These are phyloP conservation scores for Heteropelma amictum DNA, from an alignment of 2,888 invertebrate species.

Conservation along the genomic window DNA sequence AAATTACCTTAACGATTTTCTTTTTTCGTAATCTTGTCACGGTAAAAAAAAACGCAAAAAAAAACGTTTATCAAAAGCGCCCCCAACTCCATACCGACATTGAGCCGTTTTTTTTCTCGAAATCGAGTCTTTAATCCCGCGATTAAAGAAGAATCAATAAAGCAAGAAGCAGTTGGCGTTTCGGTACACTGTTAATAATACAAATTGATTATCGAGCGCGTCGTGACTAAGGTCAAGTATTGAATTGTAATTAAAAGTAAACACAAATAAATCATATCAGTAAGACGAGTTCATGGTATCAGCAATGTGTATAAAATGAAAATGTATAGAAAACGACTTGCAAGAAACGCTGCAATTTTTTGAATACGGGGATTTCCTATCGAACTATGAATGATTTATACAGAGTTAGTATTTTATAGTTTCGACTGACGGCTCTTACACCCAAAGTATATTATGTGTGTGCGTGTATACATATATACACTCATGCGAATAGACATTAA, in stretches of 20 bases:
- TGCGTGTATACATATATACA: neutral
- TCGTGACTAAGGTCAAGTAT: conserved; percentile 38
- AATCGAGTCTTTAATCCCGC: neutral
- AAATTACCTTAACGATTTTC: conserved; percentile 33
- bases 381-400: conserved; percentile 50
- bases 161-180: neutral
- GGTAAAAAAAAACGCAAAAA: neutral
- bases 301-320: conserved; percentile 59
- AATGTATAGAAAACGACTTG: conserved; percentile 58
- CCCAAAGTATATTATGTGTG: conserved; percentile 67
- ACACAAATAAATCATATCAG: conserved; percentile 60
- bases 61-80: neutral
- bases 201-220: neutral
- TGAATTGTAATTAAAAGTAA: conserved; percentile 55
- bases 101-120: neutral
- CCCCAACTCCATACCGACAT: neutral
- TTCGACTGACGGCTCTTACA: conserved; percentile 72
- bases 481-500: neutral
- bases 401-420: conserved; percentile 67
- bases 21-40: neutral
- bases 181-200: conserved; percentile 4
- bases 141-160: neutral
- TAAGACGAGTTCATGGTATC: conserved; percentile 53
- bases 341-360: conserved; percentile 41
- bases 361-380: conserved; percentile 48